Evolutionary conservation across 2,797 vertebrate species (phyloP).

Genomic region (Sylvilagus floridanus): DNA sequence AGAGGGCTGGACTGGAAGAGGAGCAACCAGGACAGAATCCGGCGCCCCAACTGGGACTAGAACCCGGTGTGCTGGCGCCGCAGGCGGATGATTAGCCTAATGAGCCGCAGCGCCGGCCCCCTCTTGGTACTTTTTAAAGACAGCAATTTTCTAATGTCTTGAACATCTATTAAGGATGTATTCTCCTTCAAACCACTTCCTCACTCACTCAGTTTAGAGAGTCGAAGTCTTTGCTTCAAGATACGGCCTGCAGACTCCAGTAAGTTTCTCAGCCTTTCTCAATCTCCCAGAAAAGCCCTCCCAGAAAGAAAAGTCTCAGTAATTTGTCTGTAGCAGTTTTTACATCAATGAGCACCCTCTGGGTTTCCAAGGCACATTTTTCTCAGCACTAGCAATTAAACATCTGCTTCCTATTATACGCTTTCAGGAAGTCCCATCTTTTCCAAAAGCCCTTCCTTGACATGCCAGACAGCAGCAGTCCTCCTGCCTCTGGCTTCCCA

Average conservation of each 20-base stretch:
- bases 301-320: conserved; percentile 46
- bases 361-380: conserved; percentile 44
- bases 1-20: too few relatives aligned
- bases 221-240: conserved; percentile 30
- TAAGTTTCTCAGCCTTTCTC: conserved; percentile 4
- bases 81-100: too few relatives aligned
- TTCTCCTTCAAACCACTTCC: conserved; percentile 23
- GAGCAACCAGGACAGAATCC: too few relatives aligned
- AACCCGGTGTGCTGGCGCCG: too few relatives aligned
- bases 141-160: conserved; percentile 53
- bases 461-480: not conserved
- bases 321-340: conserved; percentile 18
- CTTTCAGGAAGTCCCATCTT: conserved; percentile 45
- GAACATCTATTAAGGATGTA: conserved; percentile 49
- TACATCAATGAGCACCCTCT: not conserved
- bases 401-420: not conserved
- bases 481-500: not conserved
- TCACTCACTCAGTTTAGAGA: conserved; percentile 30
- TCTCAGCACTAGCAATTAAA: conserved; percentile 61
- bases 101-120: too few relatives aligned
- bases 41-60: too few relatives aligned
- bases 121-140: conserved; percentile 5
- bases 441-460: conserved; percentile 29
- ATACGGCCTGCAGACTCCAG: not conserved
- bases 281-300: not conserved